phyloP scores from a whole-genome alignment of 2,888 invertebrate genomes.

The Venusia cambrica region DNA sequence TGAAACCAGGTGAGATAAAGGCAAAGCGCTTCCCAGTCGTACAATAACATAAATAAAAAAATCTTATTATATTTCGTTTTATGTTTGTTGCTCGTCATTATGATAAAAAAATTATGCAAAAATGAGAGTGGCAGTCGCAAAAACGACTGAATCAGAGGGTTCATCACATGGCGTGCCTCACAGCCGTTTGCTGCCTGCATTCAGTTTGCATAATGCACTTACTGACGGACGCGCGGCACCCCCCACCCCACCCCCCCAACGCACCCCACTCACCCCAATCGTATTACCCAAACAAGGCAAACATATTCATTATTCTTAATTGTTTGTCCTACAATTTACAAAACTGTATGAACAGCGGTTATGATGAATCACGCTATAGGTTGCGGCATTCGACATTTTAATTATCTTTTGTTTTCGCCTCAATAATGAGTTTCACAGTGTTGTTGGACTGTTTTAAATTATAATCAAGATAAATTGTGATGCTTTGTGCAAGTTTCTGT shows the following conservation, averaged over 20 bases:
- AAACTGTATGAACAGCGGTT: conserved; percentile 45
- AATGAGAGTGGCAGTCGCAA: conserved; percentile 20
- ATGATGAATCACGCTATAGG: conserved; percentile 48
- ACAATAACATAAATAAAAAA: too few species aligned
- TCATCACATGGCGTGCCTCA: conserved; percentile 28
- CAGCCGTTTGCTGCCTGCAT: conserved; percentile 31
- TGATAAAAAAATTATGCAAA: conserved; percentile 11
- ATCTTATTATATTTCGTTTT: too few species aligned
- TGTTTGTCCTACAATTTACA: conserved; percentile 48
- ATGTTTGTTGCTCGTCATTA: too few species aligned
- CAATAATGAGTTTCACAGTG: conserved; percentile 41
- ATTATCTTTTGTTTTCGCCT: conserved; percentile 40
- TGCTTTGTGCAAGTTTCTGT: too few species aligned
- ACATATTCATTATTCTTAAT: conserved; percentile 56
- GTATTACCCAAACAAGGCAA: conserved; percentile 45
- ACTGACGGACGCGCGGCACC: conserved; percentile 28
- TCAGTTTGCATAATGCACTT: conserved; percentile 41
- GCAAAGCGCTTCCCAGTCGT: too few species aligned
- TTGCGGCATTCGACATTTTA: conserved; percentile 40
- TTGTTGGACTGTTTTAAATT: conserved; percentile 43
- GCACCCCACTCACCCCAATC: conserved; percentile 37
- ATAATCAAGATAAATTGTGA: conserved; percentile 46
- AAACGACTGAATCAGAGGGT: conserved; percentile 24
- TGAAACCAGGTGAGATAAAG: too few species aligned
- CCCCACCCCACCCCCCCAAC: conserved; percentile 9